phyloP scores from a whole-genome alignment of 2,888 invertebrate genomes.

The Andrena fulva region DNA sequence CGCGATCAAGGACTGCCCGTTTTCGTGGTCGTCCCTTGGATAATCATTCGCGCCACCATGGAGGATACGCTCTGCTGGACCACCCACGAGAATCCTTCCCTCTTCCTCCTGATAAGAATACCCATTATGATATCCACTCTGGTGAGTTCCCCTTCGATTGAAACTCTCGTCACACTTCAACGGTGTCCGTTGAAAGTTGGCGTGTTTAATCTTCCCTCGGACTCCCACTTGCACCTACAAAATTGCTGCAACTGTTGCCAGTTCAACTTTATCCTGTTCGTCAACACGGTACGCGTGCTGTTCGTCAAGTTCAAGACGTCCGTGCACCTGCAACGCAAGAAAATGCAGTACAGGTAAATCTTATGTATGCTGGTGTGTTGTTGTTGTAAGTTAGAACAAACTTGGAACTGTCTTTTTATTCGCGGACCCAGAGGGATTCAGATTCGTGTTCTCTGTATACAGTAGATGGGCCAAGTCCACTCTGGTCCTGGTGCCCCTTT shows the following conservation, averaged over 20 bases:
- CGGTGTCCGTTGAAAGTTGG: neutral
- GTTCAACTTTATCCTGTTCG: conserved; percentile 88
- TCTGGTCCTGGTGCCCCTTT: conserved; percentile 88
- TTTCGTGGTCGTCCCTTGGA: conserved; percentile 87
- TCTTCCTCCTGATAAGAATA: conserved; percentile 86
- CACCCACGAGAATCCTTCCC: conserved; percentile 84
- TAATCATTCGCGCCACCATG: conserved; percentile 85
- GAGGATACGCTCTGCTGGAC: conserved; percentile 88
- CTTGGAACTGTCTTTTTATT: neutral
- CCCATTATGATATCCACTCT: conserved; percentile 87
- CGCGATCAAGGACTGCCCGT: conserved; percentile 86
- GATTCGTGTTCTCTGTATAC: conserved; percentile 2
- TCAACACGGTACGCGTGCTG: conserved; percentile 87
- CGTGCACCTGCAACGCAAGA: conserved; percentile 86
- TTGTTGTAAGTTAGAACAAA: neutral
- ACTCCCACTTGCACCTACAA: neutral
- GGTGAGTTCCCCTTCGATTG: conserved; percentile 83
- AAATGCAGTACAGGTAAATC: conserved; percentile 87
- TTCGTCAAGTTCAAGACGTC: conserved; percentile 86
- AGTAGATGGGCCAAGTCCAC: conserved; percentile 89
- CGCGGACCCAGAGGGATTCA: neutral
- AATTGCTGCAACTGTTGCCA: conserved; percentile 72
- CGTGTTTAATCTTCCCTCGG: neutral
- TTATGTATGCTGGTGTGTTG: no score
- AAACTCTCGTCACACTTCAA: neutral